These are phyloP conservation scores for Andrena marginata DNA, from an alignment of 2,888 invertebrate genomes.

Conservation along the genomic window DNA sequence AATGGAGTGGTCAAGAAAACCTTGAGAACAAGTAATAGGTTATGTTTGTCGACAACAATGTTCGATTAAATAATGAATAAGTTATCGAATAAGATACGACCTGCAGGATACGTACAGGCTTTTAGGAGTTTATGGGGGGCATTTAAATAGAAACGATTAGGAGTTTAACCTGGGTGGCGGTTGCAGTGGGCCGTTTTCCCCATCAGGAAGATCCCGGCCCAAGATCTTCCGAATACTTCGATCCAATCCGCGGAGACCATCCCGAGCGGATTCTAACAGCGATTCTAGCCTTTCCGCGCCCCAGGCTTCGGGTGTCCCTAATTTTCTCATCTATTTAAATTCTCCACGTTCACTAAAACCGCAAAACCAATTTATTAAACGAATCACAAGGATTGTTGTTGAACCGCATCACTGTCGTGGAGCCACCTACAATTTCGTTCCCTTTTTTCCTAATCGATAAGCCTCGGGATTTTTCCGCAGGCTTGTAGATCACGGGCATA, in stretches of 20 bases:
- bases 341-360: constrained; percentile 28
- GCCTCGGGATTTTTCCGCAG: constrained; percentile 42
- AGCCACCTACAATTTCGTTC: constrained; percentile 59
- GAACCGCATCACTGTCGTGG: constrained; percentile 59
- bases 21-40: constrained; percentile 33
- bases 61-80: constrained; percentile 10
- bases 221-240: constrained; percentile 83
- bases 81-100: not conserved
- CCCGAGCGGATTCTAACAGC: constrained; percentile 82
- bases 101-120: not conserved
- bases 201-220: constrained; percentile 83
- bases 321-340: constrained; percentile 77
- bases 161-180: constrained; percentile 66
- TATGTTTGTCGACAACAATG: constrained; percentile 54
- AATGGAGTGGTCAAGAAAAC: not conserved
- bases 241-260: constrained; percentile 82
- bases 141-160: not conserved
- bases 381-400: constrained; percentile 60
- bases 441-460: constrained; percentile 60
- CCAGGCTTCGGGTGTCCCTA: constrained; percentile 80
- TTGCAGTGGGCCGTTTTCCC: constrained; percentile 80
- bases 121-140: not conserved
- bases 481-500: constrained; percentile 31
- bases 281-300: constrained; percentile 82
- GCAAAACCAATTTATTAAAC: constrained; percentile 53